A percentile compares a stretch with the other conserved stretches of the same genome.
These are phyloP conservation scores for Chrysolina americana DNA, from an alignment of 2,888 invertebrate species.

Conservation along the genomic window DNA sequence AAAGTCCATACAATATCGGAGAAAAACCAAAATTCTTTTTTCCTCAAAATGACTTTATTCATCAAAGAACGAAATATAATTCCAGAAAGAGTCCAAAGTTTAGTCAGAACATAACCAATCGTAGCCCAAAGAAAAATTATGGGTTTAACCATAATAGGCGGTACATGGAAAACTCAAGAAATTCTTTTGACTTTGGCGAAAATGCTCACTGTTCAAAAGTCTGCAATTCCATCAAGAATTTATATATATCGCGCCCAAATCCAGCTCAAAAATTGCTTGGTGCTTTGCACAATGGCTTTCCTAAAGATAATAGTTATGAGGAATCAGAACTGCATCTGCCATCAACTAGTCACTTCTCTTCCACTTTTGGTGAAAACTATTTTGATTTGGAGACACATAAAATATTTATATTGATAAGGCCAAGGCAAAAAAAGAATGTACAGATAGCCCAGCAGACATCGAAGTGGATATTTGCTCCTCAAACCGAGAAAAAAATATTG, in stretches of 20 bases:
- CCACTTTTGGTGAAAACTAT: not conserved
- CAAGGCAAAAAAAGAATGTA: constrained; percentile 72
- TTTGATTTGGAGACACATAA: constrained; percentile 60
- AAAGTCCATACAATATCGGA: constrained; percentile 81
- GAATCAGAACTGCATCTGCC: not conserved
- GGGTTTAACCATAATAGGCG: not conserved
- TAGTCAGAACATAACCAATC: not conserved
- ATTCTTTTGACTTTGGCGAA: not conserved
- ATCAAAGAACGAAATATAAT: not conserved
- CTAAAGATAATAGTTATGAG: not conserved
- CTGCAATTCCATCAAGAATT: constrained; percentile 22
- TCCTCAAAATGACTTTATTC: constrained; percentile 34
- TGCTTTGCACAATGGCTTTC: constrained; percentile 13
- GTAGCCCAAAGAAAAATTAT: not conserved
- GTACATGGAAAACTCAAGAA: not conserved
- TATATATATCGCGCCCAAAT: constrained; percentile 14
- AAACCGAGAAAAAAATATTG: constrained; percentile 76
- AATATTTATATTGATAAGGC: constrained; percentile 76
- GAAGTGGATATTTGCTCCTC: constrained; percentile 75
- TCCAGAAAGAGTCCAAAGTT: not conserved
- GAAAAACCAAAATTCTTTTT: constrained; percentile 78
- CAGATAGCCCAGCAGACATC: constrained; percentile 73
- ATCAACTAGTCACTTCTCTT: not conserved
- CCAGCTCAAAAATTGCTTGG: constrained; percentile 19
- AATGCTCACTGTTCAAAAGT: not conserved